Evolutionary conservation across 2,113 vertebrate species (phyloP), one percentile per base, ranked within the genome.

Genomic region (Lampris megalopsis): DNA sequence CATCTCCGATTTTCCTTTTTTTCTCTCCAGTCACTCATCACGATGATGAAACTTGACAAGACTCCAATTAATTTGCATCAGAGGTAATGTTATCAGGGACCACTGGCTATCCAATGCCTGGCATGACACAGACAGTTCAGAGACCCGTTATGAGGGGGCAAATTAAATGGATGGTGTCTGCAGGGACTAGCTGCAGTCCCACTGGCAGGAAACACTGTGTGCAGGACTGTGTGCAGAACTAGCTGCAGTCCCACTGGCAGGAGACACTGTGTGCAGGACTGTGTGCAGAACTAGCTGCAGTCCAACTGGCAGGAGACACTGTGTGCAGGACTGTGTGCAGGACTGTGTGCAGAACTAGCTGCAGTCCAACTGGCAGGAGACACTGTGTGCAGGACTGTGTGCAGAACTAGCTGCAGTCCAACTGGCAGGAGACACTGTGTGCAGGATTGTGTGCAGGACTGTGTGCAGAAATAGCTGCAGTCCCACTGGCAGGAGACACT

Each of bases 121-220:
- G 13, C 58, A 5, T 67, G 67, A 38, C 50, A 42, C 63, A 13
- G 65, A 57, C 63, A 37, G 50, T 37, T 53, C 38, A 68, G 63
- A 57, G 48, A 53, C 9, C 5, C 35, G 37, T 8, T 24, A 11
- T 48, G 47, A 68, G 37, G 63, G 38, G 41, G 48, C 42, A 62
- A 71, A 69, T 78, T 24, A 73, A 60, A 81, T 24, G 10, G 60
- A 80, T 88, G 48, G 8, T 58, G 57, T 76, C 75, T 70, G 41
- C 24, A 68, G 63, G 53, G 77, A 56, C 36, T 4, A 11, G 5
- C 24, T 24, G 24, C 42, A 68, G 64, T 36, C 37, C 37, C 71
- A 42, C 11, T 8, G 54, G 11, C 11, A 58, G 35, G 53, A 72
- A 48, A 63, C 58, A 69, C 24, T 24, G 13, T 9, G 54, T 3